Percentiles rank a stretch among this genome's conserved stretches.
phyloP scores from a whole-genome alignment of 2,797 vertebrate genomes.

The Crocidura indochinensis region DNA sequence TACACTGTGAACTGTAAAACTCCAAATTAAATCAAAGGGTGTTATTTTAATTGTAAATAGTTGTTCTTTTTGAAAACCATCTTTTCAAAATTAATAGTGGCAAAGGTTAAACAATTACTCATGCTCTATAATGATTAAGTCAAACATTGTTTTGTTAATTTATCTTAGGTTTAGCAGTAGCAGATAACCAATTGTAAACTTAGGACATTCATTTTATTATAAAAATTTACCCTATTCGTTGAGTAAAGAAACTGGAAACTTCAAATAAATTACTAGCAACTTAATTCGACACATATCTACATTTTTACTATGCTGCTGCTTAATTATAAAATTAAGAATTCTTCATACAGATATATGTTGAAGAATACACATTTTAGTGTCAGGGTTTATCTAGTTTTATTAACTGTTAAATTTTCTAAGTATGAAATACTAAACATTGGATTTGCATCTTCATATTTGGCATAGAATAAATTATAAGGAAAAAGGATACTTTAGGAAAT shows the following conservation, averaged over 20 bases:
- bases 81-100: background rate
- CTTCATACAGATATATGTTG: background rate
- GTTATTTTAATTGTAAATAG: slow-evolving; percentile 19
- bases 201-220: slow-evolving; percentile 8
- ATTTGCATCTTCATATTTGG: background rate
- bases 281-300: background rate
- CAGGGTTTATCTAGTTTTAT: background rate
- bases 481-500: slow-evolving; percentile 37
- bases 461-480: slow-evolving; percentile 43
- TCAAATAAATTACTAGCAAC: background rate
- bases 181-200: background rate
- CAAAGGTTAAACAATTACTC: background rate
- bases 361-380: background rate
- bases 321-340: slow-evolving; percentile 49
- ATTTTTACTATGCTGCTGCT: background rate
- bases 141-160: slow-evolving; percentile 37
- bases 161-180: slow-evolving; percentile 2
- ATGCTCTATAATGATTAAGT: background rate
- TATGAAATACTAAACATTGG: background rate
- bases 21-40: slow-evolving; percentile 1
- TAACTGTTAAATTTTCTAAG: slow-evolving; percentile 48
- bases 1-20: background rate
- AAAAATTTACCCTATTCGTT: background rate
- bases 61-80: background rate
- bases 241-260: background rate